A percentile compares a stretch with the other conserved stretches of the same genome.
These are phyloP conservation scores for Plestiodon gilberti DNA, from an alignment of 2,113 vertebrate species.

Conservation along the genomic window DNA sequence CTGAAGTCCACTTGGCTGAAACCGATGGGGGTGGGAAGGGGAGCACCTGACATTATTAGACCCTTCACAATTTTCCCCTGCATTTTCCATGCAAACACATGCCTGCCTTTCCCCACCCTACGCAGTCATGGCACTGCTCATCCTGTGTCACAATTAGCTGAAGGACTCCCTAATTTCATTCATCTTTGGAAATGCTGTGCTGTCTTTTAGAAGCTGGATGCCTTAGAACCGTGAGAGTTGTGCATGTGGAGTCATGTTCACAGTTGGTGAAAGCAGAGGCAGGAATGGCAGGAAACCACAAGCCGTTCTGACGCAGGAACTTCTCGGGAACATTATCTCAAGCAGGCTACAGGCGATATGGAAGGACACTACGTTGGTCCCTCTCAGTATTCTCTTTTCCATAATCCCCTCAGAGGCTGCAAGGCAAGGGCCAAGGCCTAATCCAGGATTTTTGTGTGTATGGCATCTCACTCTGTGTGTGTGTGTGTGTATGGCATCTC, in stretches of 20 bases:
- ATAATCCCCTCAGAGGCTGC: neutral
- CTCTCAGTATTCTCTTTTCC: neutral
- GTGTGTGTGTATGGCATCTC: neutral
- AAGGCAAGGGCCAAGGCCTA: neutral
- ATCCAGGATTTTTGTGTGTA: neutral
- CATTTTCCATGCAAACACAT: neutral
- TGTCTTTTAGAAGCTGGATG: neutral
- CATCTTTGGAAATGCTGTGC: neutral
- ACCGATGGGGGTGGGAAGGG: neutral
- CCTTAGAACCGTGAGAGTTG: neutral
- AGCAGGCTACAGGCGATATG: neutral
- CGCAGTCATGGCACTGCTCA: neutral
- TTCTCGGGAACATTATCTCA: neutral
- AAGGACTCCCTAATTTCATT: neutral
- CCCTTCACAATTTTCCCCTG: neutral
- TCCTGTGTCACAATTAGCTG: neutral
- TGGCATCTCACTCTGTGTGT: too few species aligned
- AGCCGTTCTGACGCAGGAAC: neutral
- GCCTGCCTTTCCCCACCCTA: too few species aligned
- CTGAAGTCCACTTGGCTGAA: neutral
- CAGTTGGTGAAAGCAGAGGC: neutral
- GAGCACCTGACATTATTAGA: neutral
- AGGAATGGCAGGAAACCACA: neutral
- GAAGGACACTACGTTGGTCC: neutral
- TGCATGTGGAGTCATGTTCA: neutral